Conservation (phyloP, 2,797 vertebrate species). For the Alcedo quadribrachys region DNA sequence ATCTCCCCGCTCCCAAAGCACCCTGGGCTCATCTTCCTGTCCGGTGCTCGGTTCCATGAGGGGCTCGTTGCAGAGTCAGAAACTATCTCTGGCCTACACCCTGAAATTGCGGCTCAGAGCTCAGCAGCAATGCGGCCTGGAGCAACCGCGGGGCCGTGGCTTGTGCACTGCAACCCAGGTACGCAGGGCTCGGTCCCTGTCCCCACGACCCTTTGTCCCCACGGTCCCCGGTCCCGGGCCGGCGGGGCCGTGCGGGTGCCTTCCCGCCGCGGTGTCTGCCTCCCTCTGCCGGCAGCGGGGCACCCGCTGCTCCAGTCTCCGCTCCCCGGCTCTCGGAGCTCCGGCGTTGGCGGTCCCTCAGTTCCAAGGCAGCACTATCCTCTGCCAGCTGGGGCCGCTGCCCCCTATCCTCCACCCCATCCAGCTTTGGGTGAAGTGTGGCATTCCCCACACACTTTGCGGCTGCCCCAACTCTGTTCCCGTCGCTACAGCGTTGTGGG, state of each 20-base stretch:
- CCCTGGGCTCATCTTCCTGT: too few species aligned
- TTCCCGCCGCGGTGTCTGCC: slow-evolving; percentile 40
- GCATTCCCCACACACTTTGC: background rate
- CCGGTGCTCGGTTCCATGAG: too few species aligned
- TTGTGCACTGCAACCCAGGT: background rate
- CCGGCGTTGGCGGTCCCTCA: background rate
- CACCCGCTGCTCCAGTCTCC: background rate
- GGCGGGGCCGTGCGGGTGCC: background rate
- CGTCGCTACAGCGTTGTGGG: fast-evolving
- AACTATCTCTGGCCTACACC: too few species aligned
- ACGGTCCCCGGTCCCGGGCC: too few species aligned
- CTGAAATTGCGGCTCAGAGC: background rate
- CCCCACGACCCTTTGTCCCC: background rate
- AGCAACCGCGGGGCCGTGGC: background rate
- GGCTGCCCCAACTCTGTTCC: background rate
- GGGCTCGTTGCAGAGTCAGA: too few species aligned
- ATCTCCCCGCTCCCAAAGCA: too few species aligned
- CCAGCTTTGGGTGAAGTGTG: background rate
- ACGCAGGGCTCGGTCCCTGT: background rate
- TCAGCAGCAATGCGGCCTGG: background rate
- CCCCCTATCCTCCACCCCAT: too few species aligned
- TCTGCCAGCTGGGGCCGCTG: background rate
- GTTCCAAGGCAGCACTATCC: background rate
- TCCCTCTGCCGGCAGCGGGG: slow-evolving; percentile 54
- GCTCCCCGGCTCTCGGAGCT: background rate